Base-by-base conservation (phyloP, 2,797 vertebrate genomes). In the Dendrocincla tyrannina region DNA sequence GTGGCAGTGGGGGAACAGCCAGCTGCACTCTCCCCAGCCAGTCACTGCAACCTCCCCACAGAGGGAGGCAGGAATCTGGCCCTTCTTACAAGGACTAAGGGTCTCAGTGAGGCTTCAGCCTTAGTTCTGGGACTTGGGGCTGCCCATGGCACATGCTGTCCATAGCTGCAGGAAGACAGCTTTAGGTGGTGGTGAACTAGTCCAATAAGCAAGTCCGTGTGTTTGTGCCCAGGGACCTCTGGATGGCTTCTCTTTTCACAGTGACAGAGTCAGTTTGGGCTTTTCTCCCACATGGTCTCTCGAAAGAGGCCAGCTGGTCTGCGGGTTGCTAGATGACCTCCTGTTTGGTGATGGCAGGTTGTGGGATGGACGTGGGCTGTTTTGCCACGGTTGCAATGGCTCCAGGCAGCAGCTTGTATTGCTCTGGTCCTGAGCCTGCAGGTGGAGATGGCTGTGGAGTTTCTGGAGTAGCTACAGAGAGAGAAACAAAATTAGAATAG, bases 381-480 rank as follows among this genome's bases (percentile, higher is more conserved):
- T 99, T 99, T 73, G 99, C 98, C 52, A 99, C 98, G 0, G 99
- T 99, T 72, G 99, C 95, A 79, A 99, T 99, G 94, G 99, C 99
- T 67, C 99, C 99, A 2, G 98, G 98, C 94, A 99, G 97, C 96
- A 99, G 98, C 98, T 99, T 99, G 96, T 99, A 99, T 95, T 99
- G 99, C 97, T 99, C 99, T 75, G 99, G 98, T 81, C 99, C 98
- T 44, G 99, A 99, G 73, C 99, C 98, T 5, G 99, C 97, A 0
- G 99, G 99, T 2, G 99, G 99, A 85, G 99, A 99, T 17, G 99
- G 99, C 94, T 99, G 99, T 15, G 99, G 99, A 91, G 99, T 99
- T 98, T 99, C 99, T 81, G 99, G 99, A 97, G 99, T 99, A 96
- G 99, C 99, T 99, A 98, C 63, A 96, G 93, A 87, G 89, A 97